These are phyloP conservation scores for Stegodyphus mimosarum DNA, from an alignment of 1,140 invertebrate genomes.

Conservation along the genomic window DNA sequence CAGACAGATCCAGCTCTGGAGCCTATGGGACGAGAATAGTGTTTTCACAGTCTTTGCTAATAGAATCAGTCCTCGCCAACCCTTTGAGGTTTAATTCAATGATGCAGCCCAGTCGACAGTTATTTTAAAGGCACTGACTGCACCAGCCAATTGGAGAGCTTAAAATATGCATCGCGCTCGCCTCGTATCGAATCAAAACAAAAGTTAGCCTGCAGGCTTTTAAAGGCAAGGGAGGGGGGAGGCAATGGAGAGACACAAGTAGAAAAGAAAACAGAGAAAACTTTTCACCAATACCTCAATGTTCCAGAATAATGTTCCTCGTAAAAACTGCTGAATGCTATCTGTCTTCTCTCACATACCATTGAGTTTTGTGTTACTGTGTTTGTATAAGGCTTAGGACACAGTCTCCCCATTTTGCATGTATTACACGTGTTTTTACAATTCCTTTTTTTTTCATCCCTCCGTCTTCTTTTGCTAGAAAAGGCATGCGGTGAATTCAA, in stretches of 20 bases:
- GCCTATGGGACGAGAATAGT: neutral
- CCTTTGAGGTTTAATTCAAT: constrained; percentile 38
- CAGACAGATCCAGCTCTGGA: neutral
- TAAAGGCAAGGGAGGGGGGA: constrained; percentile 12
- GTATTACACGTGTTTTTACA: constrained; percentile 58
- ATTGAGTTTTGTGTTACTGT: constrained; percentile 26
- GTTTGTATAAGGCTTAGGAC: constrained; percentile 46
- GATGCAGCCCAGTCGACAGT: constrained; percentile 7
- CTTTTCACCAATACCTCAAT: constrained; percentile 44
- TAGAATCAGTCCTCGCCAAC: constrained; percentile 33
- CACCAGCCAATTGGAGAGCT: neutral
- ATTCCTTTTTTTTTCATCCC: constrained; percentile 29
- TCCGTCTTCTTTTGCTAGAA: neutral
- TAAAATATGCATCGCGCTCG: constrained; percentile 39
- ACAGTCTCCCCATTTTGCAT: constrained; percentile 30
- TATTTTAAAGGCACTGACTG: constrained; percentile 38
- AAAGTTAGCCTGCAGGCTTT: constrained; percentile 36
- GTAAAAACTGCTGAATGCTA: constrained; percentile 49
- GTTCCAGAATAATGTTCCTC: constrained; percentile 37
- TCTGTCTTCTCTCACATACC: constrained; percentile 11
- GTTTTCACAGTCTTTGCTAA: constrained; percentile 47
- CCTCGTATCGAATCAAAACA: constrained; percentile 35
- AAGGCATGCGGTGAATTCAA: constrained; percentile 48
- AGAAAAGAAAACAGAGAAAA: constrained; percentile 54
- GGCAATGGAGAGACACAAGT: neutral